Conservation (phyloP, 2,113 vertebrate genomes). For the Pongo abelii region DNA sequence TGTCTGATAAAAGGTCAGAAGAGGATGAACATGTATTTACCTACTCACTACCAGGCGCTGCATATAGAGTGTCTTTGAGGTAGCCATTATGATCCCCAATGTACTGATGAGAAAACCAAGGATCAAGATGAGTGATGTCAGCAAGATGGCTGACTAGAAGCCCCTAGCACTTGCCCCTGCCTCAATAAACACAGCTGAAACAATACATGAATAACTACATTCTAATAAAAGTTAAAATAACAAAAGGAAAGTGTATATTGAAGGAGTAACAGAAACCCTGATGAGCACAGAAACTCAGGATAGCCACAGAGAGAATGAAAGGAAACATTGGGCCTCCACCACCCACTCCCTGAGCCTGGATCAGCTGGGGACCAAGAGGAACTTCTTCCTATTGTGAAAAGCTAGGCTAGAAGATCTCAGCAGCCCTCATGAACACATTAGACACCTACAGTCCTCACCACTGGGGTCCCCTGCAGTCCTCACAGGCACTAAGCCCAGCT, state of each 20-base stretch:
- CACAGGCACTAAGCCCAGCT: too few relatives aligned
- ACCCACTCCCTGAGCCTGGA: too few relatives aligned
- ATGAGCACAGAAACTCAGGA: background rate
- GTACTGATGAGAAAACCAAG: background rate
- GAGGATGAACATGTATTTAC: background rate
- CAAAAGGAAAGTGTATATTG: too few relatives aligned
- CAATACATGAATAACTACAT: background rate
- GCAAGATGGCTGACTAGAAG: background rate
- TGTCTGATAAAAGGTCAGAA: background rate
- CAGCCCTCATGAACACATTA: background rate
- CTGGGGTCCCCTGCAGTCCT: too few relatives aligned
- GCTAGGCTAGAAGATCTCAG: background rate
- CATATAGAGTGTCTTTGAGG: background rate
- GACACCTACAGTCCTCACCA: background rate
- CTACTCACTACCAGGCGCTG: background rate
- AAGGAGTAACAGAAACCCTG: background rate
- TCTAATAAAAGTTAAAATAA: background rate
- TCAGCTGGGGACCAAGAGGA: too few relatives aligned
- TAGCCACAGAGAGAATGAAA: too few relatives aligned
- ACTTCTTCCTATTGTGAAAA: too few relatives aligned
- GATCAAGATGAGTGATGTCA: background rate
- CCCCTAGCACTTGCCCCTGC: background rate
- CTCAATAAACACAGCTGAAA: background rate
- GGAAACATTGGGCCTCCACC: too few relatives aligned
- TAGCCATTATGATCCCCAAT: background rate